Evolutionary conservation across 2,888 invertebrate genomes (phyloP).

Genomic region (Gibbula magus): DNA sequence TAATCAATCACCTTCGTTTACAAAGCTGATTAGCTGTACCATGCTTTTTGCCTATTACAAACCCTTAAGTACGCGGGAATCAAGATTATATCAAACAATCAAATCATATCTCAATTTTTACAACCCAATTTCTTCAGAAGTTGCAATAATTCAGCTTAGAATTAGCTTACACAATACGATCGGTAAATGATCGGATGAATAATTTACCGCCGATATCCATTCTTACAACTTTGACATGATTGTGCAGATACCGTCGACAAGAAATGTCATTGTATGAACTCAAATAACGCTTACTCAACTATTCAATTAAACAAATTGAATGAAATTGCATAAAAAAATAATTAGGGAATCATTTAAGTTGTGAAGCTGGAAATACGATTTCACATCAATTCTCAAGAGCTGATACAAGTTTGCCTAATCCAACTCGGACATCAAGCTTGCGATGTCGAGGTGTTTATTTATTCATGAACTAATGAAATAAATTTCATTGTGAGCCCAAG

Average conservation of each 20-base stretch:
- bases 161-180: constrained; percentile 10
- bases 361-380: constrained; percentile 14
- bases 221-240: constrained; percentile 14
- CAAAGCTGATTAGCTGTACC: not conserved
- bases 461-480: constrained; percentile 18
- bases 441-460: not conserved
- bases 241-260: constrained; percentile 2
- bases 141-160: not conserved
- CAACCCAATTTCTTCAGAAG: constrained; percentile 1
- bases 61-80: not conserved
- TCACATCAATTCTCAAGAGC: not conserved
- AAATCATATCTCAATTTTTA: constrained; percentile 16
- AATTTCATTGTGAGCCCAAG: constrained; percentile 1
- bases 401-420: not conserved
- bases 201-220: not conserved
- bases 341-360: constrained; percentile 9
- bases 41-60: not conserved
- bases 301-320: constrained; percentile 23
- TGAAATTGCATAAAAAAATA: constrained; percentile 21
- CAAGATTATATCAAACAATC: not conserved
- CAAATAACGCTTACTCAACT: constrained; percentile 11
- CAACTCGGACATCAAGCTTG: not conserved
- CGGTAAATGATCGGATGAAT: not conserved
- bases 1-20: too few relatives aligned
- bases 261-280: constrained; percentile 7